Evolutionary conservation across 1,140 invertebrate genomes (phyloP), one percentile per base, ranked within the genome.

Genomic region (Periplaneta americana): DNA sequence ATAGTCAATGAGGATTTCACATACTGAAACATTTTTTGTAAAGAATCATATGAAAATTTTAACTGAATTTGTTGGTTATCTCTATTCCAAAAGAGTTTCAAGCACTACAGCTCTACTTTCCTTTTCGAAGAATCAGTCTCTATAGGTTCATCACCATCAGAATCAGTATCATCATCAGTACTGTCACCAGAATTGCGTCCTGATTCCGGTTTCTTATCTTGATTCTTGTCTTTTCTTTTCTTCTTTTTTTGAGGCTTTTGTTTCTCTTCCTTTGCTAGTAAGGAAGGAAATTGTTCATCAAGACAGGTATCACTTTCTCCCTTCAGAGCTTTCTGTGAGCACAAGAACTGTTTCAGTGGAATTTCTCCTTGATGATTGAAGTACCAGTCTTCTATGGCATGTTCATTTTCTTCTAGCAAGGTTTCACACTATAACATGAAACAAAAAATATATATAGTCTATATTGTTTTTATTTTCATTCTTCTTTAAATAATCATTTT

Each of bases 311-410:
- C 88, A 87, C 95, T 92, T n/a, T 90, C 85, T 35, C 87, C 88
- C 80, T 89, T 90, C 15, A 96, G 87, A 13, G 92, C 94, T 87
- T 92, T 88, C 34, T 95, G 91, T 74, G 90, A 91, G 86, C 95
- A 96, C 31, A 96, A 88, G 88, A 93, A 94, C 80, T 91, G 88
- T 83, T 89, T 92, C 13, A 96, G 86, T 15, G 92, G 86, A 78
- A 92, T 87, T 57, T 92, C 85, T 32, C 91, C 92, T 88, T 96
- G 94, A 82, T 91, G 87, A 75, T 95, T 92, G 86, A 93, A 93
- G 85, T 96, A 96, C 95, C 95, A 96, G 17, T 94, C 89, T 88
- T 95, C 94, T 80, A 96, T 94, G 74, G 91, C 92, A 36, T 88
- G 88, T 86, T 96, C 95, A 88, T 95, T 90, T 84, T 93, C 90